Base-by-base conservation (phyloP, 2,113 vertebrate genomes). In the Apodemus speciosus region DNA sequence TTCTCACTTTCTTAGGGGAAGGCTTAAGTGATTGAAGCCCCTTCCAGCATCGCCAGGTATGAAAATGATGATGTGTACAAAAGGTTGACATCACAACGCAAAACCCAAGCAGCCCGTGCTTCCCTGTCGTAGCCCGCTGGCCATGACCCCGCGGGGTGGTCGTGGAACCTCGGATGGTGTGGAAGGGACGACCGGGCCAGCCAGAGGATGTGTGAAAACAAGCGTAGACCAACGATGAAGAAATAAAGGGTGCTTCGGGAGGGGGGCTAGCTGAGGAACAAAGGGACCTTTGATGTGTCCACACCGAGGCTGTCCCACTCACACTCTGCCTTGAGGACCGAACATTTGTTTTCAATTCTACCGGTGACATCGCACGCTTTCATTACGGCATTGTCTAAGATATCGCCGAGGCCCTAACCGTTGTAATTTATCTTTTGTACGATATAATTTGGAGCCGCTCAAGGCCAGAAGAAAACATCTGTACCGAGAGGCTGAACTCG, bases 401-500 rank as follows among this genome's bases (percentile, higher is more conserved):
- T 94, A 97, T 96, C 88, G 80, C 97, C 40, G 64, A 75, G 97
- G 97, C 97, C 90, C 95, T 95, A 97, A 96, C 92, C 1, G 85
- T 95, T 97, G 95, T 98, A 97, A 98, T 98, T 98, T 98, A 97
- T 98, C 98, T 95, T 98, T 98, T 98, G 98, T 98, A 96, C 95
- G n/a, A 16, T 53, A 87, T 98, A 98, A 98, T 98, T 98, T 93
- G 96, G 97, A 98, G 97, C 97, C 69, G 94, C 49, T 96, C 96
- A 16, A 16, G 98, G 98, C 97, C 98, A 97, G 97, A 91, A 90
- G 97, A 94, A 95, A 98, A 98, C 98, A 98, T 98, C 98, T 98
- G 98, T 97, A 98, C 85, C 40, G 97, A 96, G 97, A 94, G 97
- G 93, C 51, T 94, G 32, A 97, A 96, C 96, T 89, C 92, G 85